Percentiles rank a stretch among this genome's conserved stretches.
Conservation (phyloP, 1,140 invertebrate genomes). For the Amyelois transitella region DNA sequence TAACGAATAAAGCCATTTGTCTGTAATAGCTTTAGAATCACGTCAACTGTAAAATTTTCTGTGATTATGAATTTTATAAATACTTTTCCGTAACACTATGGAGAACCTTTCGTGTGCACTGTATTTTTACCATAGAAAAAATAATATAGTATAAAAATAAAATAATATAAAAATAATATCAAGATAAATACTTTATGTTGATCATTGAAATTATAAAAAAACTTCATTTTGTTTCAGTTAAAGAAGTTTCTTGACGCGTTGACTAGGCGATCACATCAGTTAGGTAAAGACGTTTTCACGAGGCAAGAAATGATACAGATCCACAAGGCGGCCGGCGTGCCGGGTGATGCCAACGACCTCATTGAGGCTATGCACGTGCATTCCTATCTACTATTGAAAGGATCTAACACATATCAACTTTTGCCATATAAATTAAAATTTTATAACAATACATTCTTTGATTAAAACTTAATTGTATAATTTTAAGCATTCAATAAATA, state of each 20-base stretch:
- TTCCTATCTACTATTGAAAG: conserved; percentile 90
- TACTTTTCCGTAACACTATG: too few species aligned
- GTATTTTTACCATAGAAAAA: too few species aligned
- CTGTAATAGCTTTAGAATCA: too few species aligned
- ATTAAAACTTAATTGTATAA: too few species aligned
- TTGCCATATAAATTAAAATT: conserved; percentile 29
- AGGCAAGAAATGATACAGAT: conserved; percentile 81
- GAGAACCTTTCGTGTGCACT: too few species aligned
- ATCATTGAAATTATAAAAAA: too few species aligned
- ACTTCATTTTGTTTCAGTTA: conserved; percentile 72
- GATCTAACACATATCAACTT: conserved; percentile 82
- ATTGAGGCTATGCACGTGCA: conserved; percentile 87
- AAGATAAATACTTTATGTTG: background rate
- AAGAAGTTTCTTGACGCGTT: conserved; percentile 85
- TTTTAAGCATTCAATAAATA: too few species aligned
- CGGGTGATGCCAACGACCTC: conserved; percentile 79
- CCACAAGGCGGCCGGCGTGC: conserved; percentile 79
- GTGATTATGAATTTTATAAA: too few species aligned
- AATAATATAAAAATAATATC: background rate
- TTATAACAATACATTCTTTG: too few species aligned
- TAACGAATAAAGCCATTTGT: background rate
- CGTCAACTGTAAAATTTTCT: too few species aligned
- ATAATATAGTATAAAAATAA: background rate
- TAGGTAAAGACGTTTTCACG: conserved; percentile 83
- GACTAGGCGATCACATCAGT: conserved; percentile 77